These are phyloP conservation scores for Pogonocherus hispidulus DNA, from an alignment of 2,888 invertebrate genomes.

Conservation along the genomic window DNA sequence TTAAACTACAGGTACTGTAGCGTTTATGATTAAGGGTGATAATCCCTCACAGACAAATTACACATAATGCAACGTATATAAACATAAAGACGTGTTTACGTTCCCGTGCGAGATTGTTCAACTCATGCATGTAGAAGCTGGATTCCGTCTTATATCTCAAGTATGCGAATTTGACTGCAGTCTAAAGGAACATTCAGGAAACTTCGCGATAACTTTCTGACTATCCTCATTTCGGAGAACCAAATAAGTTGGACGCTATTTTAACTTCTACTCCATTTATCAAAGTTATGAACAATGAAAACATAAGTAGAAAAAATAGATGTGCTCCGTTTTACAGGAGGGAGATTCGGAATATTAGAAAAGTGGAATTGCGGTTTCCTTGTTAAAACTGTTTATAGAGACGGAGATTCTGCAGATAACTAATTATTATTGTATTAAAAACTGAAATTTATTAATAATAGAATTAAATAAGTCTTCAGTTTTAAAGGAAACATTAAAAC, in stretches of 20 bases:
- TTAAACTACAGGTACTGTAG: not conserved
- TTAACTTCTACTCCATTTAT: conserved; percentile 10
- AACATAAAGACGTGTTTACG: conserved; percentile 25
- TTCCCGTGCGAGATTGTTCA: conserved; percentile 10
- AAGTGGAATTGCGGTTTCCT: too few species aligned
- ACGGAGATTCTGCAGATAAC: too few species aligned
- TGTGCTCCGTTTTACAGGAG: too few species aligned
- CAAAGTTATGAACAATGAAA: too few species aligned
- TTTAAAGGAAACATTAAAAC: too few species aligned
- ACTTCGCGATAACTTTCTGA: conserved; percentile 42
- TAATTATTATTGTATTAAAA: too few species aligned
- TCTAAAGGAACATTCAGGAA: conserved; percentile 41
- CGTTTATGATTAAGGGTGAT: conserved; percentile 7
- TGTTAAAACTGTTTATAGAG: too few species aligned
- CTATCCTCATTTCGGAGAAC: conserved; percentile 45
- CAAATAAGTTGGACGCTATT: conserved; percentile 44
- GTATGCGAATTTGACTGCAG: conserved; percentile 30
- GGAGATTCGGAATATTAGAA: too few species aligned
- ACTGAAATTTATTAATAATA: too few species aligned
- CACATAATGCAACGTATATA: conserved; percentile 9
- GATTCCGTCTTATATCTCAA: conserved; percentile 19
- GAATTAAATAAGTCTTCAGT: too few species aligned
- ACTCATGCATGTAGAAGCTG: not conserved
- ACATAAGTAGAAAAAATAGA: too few species aligned
- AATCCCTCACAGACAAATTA: conserved; percentile 24